Percentiles rank a stretch among this genome's conserved stretches.
These are phyloP conservation scores for Eupsilia transversa DNA, from an alignment of 2,888 invertebrate species.

Conservation along the genomic window DNA sequence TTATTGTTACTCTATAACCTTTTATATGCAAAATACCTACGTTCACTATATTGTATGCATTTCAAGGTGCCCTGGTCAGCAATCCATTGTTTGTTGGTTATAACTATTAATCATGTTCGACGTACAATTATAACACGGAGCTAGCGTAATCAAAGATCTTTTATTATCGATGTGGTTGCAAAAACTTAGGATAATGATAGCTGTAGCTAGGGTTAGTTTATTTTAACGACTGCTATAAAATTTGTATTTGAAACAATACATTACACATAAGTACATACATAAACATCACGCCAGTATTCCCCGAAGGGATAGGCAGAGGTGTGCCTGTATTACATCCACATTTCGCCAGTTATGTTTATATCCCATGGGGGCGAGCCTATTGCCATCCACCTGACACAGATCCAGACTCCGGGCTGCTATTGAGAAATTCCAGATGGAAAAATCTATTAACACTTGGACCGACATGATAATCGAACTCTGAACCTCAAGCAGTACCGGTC, in stretches of 20 bases:
- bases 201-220: background rate
- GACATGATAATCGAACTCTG: too few species aligned
- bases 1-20: slow-evolving; percentile 43
- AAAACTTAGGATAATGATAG: slow-evolving; percentile 47
- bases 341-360: too few species aligned
- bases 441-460: too few species aligned
- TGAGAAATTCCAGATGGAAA: too few species aligned
- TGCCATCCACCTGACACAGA: too few species aligned
- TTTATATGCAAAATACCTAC: slow-evolving; percentile 56
- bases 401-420: too few species aligned
- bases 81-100: slow-evolving; percentile 47
- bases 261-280: too few species aligned
- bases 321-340: too few species aligned
- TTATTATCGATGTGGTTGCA: slow-evolving; percentile 46
- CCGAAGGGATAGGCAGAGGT: too few species aligned
- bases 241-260: background rate
- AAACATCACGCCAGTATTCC: too few species aligned
- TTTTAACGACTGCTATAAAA: background rate
- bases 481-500: too few species aligned
- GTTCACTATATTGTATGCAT: slow-evolving; percentile 48
- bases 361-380: too few species aligned
- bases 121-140: slow-evolving; percentile 54
- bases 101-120: slow-evolving; percentile 60
- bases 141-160: slow-evolving; percentile 51
- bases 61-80: slow-evolving; percentile 60